Evolutionary conservation across 2,888 invertebrate genomes (phyloP).

Genomic region (Crioceris asparagi): DNA sequence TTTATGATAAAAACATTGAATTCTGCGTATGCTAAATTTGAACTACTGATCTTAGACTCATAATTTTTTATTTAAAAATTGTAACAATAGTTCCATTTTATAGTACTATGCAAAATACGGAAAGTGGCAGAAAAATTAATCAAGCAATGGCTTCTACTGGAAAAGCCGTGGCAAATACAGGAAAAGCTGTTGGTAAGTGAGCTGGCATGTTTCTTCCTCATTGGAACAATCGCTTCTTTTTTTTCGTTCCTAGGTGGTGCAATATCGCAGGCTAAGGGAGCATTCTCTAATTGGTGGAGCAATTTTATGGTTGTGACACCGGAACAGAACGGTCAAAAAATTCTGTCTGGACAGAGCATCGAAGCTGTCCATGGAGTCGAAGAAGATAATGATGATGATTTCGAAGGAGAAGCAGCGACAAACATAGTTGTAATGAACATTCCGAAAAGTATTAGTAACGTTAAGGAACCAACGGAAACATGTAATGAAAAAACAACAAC

Average conservation of each 20-base stretch:
- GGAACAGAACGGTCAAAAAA: constrained; percentile 25
- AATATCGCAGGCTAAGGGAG: constrained; percentile 78
- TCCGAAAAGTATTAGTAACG: constrained; percentile 22
- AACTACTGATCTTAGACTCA: neutral
- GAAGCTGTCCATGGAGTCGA: constrained; percentile 12
- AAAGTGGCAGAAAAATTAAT: constrained; percentile 85
- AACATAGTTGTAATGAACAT: too few species aligned
- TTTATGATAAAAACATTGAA: too few species aligned
- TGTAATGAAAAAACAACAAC: constrained; percentile 10
- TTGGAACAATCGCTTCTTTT: neutral
- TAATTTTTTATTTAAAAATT: constrained; percentile 1
- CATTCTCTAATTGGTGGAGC: constrained; percentile 80
- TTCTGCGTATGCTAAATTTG: too few species aligned
- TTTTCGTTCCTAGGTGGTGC: constrained; percentile 54
- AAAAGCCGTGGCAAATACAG: constrained; percentile 73
- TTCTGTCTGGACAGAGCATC: constrained; percentile 21
- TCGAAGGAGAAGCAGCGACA: constrained; percentile 10
- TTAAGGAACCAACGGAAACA: constrained; percentile 10
- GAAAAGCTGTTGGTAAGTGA: constrained; percentile 56
- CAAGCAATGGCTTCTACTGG: constrained; percentile 88
- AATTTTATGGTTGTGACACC: constrained; percentile 50
- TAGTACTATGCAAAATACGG: constrained; percentile 90
- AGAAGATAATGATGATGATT: constrained; percentile 13
- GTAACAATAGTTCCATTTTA: constrained; percentile 7
- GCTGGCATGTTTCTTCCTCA: too few species aligned